Base-by-base conservation (phyloP, 2,888 invertebrate genomes). In the Diaphora mendica region DNA sequence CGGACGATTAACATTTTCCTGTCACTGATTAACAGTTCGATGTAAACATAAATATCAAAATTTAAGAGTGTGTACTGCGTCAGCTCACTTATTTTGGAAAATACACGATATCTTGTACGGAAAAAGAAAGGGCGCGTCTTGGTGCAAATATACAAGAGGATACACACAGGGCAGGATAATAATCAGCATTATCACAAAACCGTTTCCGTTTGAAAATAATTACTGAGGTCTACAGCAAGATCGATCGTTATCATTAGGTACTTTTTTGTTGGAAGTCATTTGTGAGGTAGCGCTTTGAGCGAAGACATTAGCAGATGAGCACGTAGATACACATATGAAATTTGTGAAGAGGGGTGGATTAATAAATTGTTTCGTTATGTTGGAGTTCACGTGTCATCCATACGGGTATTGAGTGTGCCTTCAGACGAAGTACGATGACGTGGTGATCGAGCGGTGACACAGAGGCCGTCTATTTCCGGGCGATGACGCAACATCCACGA, bases 381-480 rank as follows among this genome's bases (percentile, higher is more conserved):
- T 76, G 75, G 73, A 76, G 75, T 78, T 75, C 77, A 77, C 76
- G 77, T 72, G 72, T 71, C 30, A 71, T 75, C 59, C 48, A 68
- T 64, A 67, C 35, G 66, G 64, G 71, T 65, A 55, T 64, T 48
- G 65, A 77, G 67, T 72, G 77, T 42, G 30, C 70, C 48, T 74
- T 74, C 67, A 64, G 65, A 71, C 76, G n/a, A 59, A 69, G 74
- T 72, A 80, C 75, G 80, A 80, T 87, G 87, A 87, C 83, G 87
- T 86, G 88, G 86, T 76, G 51, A 83, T 87, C 85, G 86, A 84
- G 85, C 90, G 89, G 86, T 94, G 94, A 94, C 94, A 94, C 93
- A 95, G 93, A 94, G 93, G 93, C 93, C 93, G 93, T 90, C 89
- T 92, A 93, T 94, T 94, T 95, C 95, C 95, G 94, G 87, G 88